Base-by-base conservation (phyloP, 2,113 vertebrate genomes). In the Plecotus auritus region DNA sequence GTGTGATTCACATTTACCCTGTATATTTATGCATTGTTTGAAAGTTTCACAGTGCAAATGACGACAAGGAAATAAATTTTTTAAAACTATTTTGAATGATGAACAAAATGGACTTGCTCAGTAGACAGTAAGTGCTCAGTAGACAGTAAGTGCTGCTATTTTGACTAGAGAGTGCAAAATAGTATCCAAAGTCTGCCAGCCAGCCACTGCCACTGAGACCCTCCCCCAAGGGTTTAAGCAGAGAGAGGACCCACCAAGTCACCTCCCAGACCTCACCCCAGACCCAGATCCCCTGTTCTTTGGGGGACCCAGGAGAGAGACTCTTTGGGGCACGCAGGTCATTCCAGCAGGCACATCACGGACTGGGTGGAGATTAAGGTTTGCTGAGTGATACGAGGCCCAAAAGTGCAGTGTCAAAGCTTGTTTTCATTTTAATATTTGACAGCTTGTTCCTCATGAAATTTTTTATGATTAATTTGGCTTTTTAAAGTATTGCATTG, bases 331-430 rank as follows among this genome's bases (percentile, higher is more conserved):
- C 10, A n/a, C 11, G 7, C 12, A 5, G 23, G 22, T 35, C 45
- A 32, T 47, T 42, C 40, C 32, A 26, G 42, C 42, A 64, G 42
- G 66, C 9, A 61, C 42, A n/a, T 40, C 54, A 28, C 32, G n/a
- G 54, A 37, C 3, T 0, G 3, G 16, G 42, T 40, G 20, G 17
- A 51, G 69, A 76, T 20, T 1, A 45, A 11, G 47, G 16, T 23
- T 28, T 30, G 26, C 26, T 14, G 2, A 69, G n/a, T 1, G n/a
- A 47, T 4, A 0, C 30, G 4, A 7, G 6, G 2, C 20, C 26
- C 7, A 2, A n/a, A 67, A 61, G 18, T 45, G 26, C 49, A 32
- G 12, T 0, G 14, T 13, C 13, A 1, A 8, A 11, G 11, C 54
- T 56, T 61, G 4, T 30, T 56, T 67, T 30, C n/a, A 16, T 37